These are phyloP conservation scores for Sminthurides aquaticus DNA, from an alignment of 2,888 invertebrate genomes.

Conservation along the genomic window DNA sequence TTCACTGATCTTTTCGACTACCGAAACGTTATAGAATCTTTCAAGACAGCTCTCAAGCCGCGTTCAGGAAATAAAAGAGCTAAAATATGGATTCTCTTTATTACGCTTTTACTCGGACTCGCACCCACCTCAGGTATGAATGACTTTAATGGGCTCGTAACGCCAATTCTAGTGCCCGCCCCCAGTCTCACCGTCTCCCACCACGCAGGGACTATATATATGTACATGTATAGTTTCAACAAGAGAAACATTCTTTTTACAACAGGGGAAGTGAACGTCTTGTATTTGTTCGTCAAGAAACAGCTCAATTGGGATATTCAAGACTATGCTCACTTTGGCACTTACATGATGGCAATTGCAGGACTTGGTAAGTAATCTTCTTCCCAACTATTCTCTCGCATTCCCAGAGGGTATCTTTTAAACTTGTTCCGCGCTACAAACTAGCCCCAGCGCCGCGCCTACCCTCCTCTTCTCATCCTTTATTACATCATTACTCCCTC, in stretches of 20 bases:
- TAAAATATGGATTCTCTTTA: slow-evolving; percentile 8
- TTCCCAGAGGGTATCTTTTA: neutral
- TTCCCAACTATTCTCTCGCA: neutral
- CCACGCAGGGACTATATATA: no score
- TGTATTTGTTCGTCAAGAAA: slow-evolving; percentile 3
- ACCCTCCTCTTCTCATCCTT: no score
- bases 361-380: neutral
- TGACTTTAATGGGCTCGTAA: neutral
- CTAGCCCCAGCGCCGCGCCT: no score
- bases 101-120: slow-evolving; percentile 5
- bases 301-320: neutral
- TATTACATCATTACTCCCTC: no score
- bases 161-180: no score
- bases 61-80: slow-evolving; percentile 5
- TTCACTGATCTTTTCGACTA: slow-evolving; percentile 7
- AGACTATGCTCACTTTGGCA: slow-evolving; percentile 5
- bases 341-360: slow-evolving; percentile 8
- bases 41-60: slow-evolving; percentile 4
- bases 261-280: slow-evolving; percentile 7
- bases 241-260: neutral
- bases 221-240: no score
- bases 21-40: slow-evolving; percentile 12
- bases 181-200: no score
- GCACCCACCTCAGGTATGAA: slow-evolving; percentile 5
- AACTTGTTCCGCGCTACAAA: no score